A percentile compares a stretch with the other conserved stretches of the same genome.
phyloP scores from a whole-genome alignment of 2,113 vertebrate genomes.

The Calidris pygmaea region DNA sequence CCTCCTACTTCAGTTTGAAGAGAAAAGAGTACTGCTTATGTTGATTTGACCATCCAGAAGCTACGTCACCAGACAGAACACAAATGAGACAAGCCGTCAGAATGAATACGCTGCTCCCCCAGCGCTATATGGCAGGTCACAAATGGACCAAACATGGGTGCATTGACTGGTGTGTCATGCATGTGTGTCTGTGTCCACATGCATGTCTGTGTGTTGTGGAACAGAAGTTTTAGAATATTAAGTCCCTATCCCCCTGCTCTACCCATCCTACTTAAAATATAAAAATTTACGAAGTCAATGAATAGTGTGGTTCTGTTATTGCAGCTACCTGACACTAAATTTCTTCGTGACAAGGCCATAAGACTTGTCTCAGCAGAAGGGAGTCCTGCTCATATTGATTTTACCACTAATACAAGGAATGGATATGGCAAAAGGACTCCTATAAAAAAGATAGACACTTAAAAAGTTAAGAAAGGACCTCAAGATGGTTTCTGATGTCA shows the following conservation, averaged over 20 bases:
- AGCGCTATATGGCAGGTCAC: not conserved
- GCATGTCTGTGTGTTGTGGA: not conserved
- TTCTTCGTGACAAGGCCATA: not conserved
- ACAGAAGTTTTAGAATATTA: not conserved
- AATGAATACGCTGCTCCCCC: not conserved
- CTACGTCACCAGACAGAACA: not conserved
- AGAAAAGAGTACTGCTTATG: not conserved
- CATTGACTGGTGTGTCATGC: rapidly evolving
- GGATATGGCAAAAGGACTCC: not conserved
- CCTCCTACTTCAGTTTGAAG: not conserved
- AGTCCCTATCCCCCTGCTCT: not conserved
- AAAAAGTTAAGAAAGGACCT: not conserved
- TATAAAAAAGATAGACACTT: not conserved
- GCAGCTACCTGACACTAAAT: not conserved
- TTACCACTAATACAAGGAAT: not conserved
- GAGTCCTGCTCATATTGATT: not conserved
- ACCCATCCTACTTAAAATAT: not conserved
- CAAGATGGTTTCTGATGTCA: not conserved
- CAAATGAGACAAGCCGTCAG: not conserved
- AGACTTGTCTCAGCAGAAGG: not conserved
- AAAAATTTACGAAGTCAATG: not conserved
- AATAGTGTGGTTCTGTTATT: not conserved
- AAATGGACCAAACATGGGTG: rapidly evolving
- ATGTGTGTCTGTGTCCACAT: rapidly evolving
- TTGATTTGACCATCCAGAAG: not conserved